Percentiles rank a stretch among this genome's conserved stretches.
phyloP scores from a whole-genome alignment of 2,113 vertebrate genomes.

The Grammomys dolichurus region DNA sequence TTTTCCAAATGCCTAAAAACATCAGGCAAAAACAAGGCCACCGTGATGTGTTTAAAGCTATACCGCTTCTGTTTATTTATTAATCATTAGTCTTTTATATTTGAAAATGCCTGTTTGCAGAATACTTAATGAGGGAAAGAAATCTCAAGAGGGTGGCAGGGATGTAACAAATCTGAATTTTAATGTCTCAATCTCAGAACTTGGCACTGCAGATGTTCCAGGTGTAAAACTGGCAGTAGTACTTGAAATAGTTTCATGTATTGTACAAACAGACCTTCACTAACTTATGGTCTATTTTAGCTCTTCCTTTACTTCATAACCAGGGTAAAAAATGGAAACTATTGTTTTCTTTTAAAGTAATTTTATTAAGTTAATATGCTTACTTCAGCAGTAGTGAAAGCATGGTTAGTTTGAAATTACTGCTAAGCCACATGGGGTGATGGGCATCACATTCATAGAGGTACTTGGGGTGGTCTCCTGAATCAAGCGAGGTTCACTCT shows the following conservation, averaged over 20 bases:
- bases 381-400: background rate
- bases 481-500: background rate
- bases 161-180: background rate
- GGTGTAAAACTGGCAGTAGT: background rate
- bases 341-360: background rate
- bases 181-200: background rate
- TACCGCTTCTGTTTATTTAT: background rate
- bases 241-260: background rate
- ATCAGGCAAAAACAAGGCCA: slow-evolving; percentile 26
- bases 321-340: background rate
- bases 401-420: background rate
- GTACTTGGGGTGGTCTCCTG: background rate
- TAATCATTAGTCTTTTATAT: background rate
- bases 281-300: background rate
- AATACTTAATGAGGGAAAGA: background rate
- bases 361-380: slow-evolving; percentile 22
- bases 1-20: background rate
- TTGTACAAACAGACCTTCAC: background rate
- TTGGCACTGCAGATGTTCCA: background rate
- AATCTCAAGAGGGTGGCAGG: background rate
- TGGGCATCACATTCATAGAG: background rate
- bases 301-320: background rate
- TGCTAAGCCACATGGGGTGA: background rate
- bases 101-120: background rate
- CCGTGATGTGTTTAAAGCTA: background rate